phyloP scores from a whole-genome alignment of 2,888 invertebrate species.

The Lampropteryx suffumata region DNA sequence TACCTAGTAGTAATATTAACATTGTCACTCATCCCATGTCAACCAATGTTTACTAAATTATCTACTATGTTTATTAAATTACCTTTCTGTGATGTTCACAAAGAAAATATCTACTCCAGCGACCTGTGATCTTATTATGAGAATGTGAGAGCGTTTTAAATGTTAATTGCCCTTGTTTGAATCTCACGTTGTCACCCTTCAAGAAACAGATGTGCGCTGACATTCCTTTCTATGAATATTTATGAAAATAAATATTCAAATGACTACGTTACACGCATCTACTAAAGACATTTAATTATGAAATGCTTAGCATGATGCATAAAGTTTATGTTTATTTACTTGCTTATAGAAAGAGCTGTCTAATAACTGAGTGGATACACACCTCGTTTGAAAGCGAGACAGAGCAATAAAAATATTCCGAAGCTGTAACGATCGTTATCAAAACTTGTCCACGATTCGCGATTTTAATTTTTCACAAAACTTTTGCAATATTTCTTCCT shows the following conservation, averaged over 20 bases:
- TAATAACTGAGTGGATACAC: constrained; percentile 3
- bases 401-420: constrained; percentile 17
- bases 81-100: not conserved
- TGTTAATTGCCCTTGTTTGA: constrained; percentile 13
- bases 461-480: constrained; percentile 75
- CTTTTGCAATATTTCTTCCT: constrained; percentile 76
- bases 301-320: too few species aligned
- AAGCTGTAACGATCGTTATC: constrained; percentile 36
- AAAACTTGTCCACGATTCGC: constrained; percentile 66
- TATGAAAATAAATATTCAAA: constrained; percentile 23
- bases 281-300: constrained; percentile 2
- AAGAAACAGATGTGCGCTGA: constrained; percentile 21
- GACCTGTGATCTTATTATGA: constrained; percentile 2
- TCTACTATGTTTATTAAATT: too few species aligned
- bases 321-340: too few species aligned
- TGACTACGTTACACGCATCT: constrained; percentile 1
- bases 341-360: too few species aligned
- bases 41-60: too few species aligned
- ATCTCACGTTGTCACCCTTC: constrained; percentile 20
- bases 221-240: constrained; percentile 26
- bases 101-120: not conserved
- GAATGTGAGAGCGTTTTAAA: constrained; percentile 12
- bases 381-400: constrained; percentile 3
- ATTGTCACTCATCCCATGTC: too few species aligned
- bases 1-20: too few species aligned